These are phyloP conservation scores for Myopa tessellatipennis DNA, from an alignment of 2,888 invertebrate species.

Conservation along the genomic window DNA sequence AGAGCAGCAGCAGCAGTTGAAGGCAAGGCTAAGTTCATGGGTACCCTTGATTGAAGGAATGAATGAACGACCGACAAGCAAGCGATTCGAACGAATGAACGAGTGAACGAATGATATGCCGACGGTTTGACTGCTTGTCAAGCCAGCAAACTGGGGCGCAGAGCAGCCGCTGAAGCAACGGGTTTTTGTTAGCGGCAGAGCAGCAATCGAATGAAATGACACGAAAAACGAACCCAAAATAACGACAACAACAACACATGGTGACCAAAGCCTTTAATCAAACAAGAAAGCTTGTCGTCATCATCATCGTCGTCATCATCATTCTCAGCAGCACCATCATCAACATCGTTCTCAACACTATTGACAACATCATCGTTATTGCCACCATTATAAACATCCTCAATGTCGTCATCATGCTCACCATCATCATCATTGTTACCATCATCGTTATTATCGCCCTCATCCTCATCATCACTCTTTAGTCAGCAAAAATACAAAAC, in stretches of 20 bases:
- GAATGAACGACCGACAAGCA: conserved; percentile 55
- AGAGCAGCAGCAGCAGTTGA: not conserved
- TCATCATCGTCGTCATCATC: not conserved
- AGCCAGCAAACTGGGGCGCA: conserved; percentile 65
- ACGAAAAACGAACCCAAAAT: conserved; percentile 6
- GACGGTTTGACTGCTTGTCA: conserved; percentile 68
- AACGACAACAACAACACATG: not conserved
- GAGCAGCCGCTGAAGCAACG: conserved; percentile 46
- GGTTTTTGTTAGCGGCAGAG: conserved; percentile 37
- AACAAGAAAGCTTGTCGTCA: not conserved
- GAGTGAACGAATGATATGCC: conserved; percentile 64
- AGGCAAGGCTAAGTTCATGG: not conserved
- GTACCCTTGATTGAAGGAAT: conserved; percentile 25
- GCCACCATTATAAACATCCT: too few relatives aligned
- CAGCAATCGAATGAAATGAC: conserved; percentile 62
- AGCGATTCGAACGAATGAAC: conserved; percentile 36
- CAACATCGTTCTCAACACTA: not conserved
- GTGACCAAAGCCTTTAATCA: not conserved
- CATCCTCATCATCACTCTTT: not conserved
- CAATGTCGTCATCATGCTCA: too few relatives aligned
- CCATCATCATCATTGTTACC: not conserved
- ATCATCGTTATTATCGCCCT: not conserved
- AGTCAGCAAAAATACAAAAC: not conserved
- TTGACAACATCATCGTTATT: too few relatives aligned
- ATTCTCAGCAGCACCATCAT: not conserved